A percentile compares a stretch with the other conserved stretches of the same genome.
Evolutionary conservation across 2,113 vertebrate genomes (phyloP).

Genomic region (Poeciliopsis prolifica): DNA sequence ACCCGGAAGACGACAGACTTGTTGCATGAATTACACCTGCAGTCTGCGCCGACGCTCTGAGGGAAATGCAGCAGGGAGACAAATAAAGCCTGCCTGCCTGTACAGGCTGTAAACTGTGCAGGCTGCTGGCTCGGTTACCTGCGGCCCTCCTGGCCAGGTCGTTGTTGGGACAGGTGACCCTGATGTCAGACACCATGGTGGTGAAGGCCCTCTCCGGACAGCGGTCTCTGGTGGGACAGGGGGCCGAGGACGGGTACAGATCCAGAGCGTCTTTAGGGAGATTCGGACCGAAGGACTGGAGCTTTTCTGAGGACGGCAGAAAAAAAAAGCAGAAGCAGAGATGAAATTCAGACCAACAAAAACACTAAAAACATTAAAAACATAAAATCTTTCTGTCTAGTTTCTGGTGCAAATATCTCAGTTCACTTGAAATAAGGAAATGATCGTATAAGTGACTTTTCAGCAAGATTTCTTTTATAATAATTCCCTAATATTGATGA

Average conservation of each 20-base stretch:
- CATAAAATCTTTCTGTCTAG: too few relatives aligned
- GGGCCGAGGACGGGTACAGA: slow-evolving; percentile 63
- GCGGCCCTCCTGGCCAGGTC: slow-evolving; percentile 76
- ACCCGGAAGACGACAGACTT: neutral
- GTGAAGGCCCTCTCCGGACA: slow-evolving; percentile 80
- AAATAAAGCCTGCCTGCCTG: neutral
- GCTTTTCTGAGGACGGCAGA: slow-evolving; percentile 64
- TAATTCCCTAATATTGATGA: too few relatives aligned
- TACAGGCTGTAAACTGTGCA: neutral
- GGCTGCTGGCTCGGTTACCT: slow-evolving; percentile 50
- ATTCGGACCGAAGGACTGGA: slow-evolving; percentile 64
- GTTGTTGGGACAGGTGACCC: slow-evolving; percentile 77
- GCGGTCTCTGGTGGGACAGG: slow-evolving; percentile 68
- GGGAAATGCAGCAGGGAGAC: too few relatives aligned
- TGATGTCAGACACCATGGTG: slow-evolving; percentile 82
- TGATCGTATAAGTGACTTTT: too few relatives aligned
- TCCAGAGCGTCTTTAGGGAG: slow-evolving; percentile 59
- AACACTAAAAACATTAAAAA: too few relatives aligned
- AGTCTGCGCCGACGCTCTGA: neutral
- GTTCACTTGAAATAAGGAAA: too few relatives aligned
- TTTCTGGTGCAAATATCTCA: too few relatives aligned
- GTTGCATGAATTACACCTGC: neutral
- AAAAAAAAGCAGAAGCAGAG: neutral
- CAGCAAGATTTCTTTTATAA: too few relatives aligned
- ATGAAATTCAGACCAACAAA: too few relatives aligned